Evolutionary conservation across 2,113 vertebrate species (phyloP).

Genomic region (Coregonus clupeaformis): DNA sequence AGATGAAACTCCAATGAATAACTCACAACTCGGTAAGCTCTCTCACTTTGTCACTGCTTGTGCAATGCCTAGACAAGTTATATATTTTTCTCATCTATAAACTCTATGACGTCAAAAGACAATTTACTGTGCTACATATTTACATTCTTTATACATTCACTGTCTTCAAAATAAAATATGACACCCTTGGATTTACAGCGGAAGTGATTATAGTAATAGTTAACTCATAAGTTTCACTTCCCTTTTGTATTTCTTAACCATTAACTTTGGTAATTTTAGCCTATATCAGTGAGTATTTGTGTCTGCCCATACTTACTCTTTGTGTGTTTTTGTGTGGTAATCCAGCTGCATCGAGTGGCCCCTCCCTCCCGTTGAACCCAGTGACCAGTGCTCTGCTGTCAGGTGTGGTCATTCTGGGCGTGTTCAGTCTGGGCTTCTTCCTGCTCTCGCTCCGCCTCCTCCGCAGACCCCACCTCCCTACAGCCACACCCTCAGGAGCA

Average conservation of each 20-base stretch:
- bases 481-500: constrained; percentile 73
- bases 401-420: constrained; percentile 82
- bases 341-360: constrained; percentile 62
- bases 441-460: constrained; percentile 80
- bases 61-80: background rate
- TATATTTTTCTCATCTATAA: background rate
- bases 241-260: background rate
- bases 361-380: constrained; percentile 76
- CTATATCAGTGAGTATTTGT: background rate
- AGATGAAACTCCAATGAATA: constrained; percentile 93
- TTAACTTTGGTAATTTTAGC: background rate
- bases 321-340: constrained; percentile 6
- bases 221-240: background rate
- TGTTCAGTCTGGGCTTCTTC: constrained; percentile 79
- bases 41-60: background rate
- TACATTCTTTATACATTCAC: too few relatives aligned
- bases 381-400: constrained; percentile 86
- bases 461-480: constrained; percentile 70
- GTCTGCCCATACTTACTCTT: constrained; percentile 17
- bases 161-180: background rate
- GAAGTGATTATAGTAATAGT: background rate
- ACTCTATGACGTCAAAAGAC: background rate
- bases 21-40: constrained; percentile 89
- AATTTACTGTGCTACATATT: background rate
- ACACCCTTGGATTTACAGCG: constrained; percentile 10